Evolutionary conservation across 2,888 invertebrate genomes (phyloP), one percentile per base, ranked within the genome.

Genomic region (Epistrophe eligans): DNA sequence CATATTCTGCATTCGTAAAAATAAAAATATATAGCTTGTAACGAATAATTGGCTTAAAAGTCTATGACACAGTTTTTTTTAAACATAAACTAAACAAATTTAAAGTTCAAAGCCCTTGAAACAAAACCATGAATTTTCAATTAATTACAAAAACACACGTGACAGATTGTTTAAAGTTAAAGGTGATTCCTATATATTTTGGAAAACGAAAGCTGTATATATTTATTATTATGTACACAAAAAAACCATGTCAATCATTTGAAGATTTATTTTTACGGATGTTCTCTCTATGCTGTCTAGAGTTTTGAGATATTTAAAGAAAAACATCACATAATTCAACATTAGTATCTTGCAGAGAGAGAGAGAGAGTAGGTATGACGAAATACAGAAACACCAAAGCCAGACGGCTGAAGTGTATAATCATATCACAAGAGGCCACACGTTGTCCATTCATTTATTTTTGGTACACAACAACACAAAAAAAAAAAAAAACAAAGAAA

Each of bases 301-400:
- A 79, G 19, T 74, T 64, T n/a, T 64, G 74, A 72, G 82, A 52
- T 87, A 87, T 87, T 87, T 87, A 79, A 83, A 72, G 87, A 87
- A 50, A 87, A 83, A 11, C 71, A 40, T 57, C 48, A 83, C 57
- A 66, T 67, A 70, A 79, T 32, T 62, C n/a, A 58, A 24, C 13
- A 79, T 66, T 19, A 38, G 57, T 64, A 79, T 58, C 72, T 76
- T 76, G 71, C 50, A 60, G 40, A 40, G 19, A 38, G 62, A 15
- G 40, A 17, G 11, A 11, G 24, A 52, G 9, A 13, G 7, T 17
- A 64, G 76, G 66, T 58, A 62, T 55, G 24, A 32, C 60, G 57
- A 60, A 48, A 76, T 64, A 55, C 48, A 74, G 19, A 70, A 40
- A 62, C 32, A 50, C 60, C 35, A 35, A 48, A 24, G 43, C 64